phyloP scores from a whole-genome alignment of 2,888 invertebrate species.

The Strigamia maritima region DNA sequence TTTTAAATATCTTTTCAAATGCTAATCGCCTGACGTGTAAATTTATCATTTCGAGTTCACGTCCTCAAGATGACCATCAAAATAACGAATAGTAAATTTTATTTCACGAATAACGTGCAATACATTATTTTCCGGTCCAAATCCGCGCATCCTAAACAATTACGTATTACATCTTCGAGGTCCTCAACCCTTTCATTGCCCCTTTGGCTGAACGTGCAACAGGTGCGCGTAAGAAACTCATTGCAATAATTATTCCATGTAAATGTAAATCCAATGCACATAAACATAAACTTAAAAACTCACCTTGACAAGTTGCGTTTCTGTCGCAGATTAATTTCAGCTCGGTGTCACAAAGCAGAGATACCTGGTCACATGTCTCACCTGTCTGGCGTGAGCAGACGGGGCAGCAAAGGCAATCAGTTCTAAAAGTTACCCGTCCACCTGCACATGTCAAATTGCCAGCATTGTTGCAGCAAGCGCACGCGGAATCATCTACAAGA shows the following conservation, averaged over 20 bases:
- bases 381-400: slow-evolving; percentile 35
- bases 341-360: slow-evolving; percentile 25
- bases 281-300: neutral
- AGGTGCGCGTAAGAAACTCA: slow-evolving; percentile 26
- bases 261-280: neutral
- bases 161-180: neutral
- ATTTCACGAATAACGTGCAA: neutral
- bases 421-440: slow-evolving; percentile 28
- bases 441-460: neutral
- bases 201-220: slow-evolving; percentile 34
- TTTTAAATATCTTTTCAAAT: neutral
- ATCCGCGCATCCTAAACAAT: slow-evolving; percentile 15
- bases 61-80: neutral
- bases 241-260: slow-evolving; percentile 19
- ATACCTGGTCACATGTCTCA: slow-evolving; percentile 2
- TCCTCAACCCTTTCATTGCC: slow-evolving; percentile 23
- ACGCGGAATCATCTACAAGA: neutral
- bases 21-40: slow-evolving; percentile 20
- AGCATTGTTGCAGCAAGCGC: neutral
- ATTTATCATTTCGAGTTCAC: slow-evolving; percentile 4
- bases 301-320: slow-evolving; percentile 36
- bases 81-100: neutral
- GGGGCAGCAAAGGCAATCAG: slow-evolving; percentile 37
- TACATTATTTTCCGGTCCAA: slow-evolving; percentile 28
- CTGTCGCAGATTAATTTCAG: slow-evolving; percentile 15